These are phyloP conservation scores for Hozukius guyotensis DNA, from an alignment of 2,797 vertebrate genomes.

Conservation along the genomic window DNA sequence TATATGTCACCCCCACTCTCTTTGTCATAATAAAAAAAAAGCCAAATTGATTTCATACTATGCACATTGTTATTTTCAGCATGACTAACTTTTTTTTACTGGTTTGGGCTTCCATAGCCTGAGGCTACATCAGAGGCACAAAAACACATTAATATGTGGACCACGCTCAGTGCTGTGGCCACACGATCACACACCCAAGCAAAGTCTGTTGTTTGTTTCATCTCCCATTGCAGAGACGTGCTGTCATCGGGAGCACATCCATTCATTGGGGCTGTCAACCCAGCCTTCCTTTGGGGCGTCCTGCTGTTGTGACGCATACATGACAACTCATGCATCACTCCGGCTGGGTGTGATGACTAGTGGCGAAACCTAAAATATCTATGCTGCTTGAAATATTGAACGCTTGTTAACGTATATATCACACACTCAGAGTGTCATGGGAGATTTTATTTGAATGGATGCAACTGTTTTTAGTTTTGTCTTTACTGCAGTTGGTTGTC, in stretches of 20 bases:
- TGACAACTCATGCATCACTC: conserved; percentile 36
- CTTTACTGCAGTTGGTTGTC: background rate
- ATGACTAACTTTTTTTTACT: background rate
- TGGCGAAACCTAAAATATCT: conserved; percentile 25
- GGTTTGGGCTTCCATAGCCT: background rate
- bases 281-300: conserved; percentile 44
- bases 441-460: background rate
- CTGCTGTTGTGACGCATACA: conserved; percentile 46
- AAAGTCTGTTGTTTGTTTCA: conserved; percentile 32
- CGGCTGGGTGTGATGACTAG: background rate
- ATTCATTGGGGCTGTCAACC: conserved; percentile 36
- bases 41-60: background rate
- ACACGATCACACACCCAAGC: conserved; percentile 5
- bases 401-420: background rate
- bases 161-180: background rate
- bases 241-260: conserved; percentile 50
- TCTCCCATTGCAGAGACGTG: conserved; percentile 29
- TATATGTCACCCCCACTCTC: background rate
- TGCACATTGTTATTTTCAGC: background rate
- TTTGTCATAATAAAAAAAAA: background rate
- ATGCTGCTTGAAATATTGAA: conserved; percentile 17
- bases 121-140: background rate
- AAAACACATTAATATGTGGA: conserved; percentile 14
- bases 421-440: background rate
- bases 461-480: background rate